Base-by-base conservation (phyloP, 2,797 vertebrate genomes). In the Sebastes taczanowskii region DNA sequence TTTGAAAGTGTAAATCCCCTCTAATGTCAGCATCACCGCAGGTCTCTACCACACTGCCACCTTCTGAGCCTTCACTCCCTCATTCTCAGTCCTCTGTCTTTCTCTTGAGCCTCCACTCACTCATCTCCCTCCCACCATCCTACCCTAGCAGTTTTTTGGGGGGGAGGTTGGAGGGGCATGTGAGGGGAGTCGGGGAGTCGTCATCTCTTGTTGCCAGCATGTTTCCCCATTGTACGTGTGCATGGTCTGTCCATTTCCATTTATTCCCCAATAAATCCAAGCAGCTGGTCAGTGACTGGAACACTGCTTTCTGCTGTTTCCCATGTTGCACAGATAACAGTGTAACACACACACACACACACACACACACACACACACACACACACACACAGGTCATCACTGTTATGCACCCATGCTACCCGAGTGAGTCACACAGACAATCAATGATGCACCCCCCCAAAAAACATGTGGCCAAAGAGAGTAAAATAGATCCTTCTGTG, bases 181-280 rank as follows among this genome's bases (percentile, higher is more conserved):
- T 2, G 2, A 59, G 13, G 25, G 56, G 56, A 58, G 52, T 53
- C n/a, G 25, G 35, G 25, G 14, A 27, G 18, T 58, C 56, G 1
- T 62, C 49, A 53, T 80, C 59, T 62, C 62, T 75, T 27, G 65
- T 27, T 68, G 71, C 74, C 82, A 38, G 42, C 66, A 67, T 71
- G 71, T 80, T 87, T 71, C 25, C 70, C 63, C 62, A 22, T 73
- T 53, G 71, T 77, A 60, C 32, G 60, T 52, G 65, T 80, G 72
- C 60, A 46, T 1, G 3, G 56, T 84, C 82, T 82, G 86, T 91
- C 89, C 78, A 75, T 89, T 88, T 85, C 77, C 76, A 86, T 92
- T 92, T 89, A 82, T 73, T 78, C 78, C 70, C 52, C 77, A 78
- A 86, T 89, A 87, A 83, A 89, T 89, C 78, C 87, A 56, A 85